Evolutionary conservation across 1,140 invertebrate genomes (phyloP).

Genomic region (Anastatus disparis): DNA sequence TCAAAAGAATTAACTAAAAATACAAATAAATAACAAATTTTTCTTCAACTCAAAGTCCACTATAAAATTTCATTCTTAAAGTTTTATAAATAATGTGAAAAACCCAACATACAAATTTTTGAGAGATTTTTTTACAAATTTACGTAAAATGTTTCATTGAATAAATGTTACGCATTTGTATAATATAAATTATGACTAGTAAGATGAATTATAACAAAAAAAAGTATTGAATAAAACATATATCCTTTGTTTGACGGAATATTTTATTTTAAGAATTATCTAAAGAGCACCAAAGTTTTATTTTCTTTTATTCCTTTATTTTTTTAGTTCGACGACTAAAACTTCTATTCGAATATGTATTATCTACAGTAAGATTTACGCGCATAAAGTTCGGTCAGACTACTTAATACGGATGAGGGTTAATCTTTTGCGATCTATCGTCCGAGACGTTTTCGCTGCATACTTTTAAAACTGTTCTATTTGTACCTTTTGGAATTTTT

Average conservation of each 20-base stretch:
- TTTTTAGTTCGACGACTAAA: conserved; percentile 33
- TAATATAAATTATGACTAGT: not conserved
- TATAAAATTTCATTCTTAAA: too few species aligned
- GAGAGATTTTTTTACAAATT: too few species aligned
- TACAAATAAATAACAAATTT: too few species aligned
- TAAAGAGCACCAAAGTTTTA: conserved; percentile 59
- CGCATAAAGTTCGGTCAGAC: conserved; percentile 28
- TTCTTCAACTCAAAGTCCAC: too few species aligned
- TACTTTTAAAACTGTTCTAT: not conserved
- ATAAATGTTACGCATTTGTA: too few species aligned
- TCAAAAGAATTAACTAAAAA: too few species aligned
- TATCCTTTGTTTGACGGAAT: conserved; percentile 13
- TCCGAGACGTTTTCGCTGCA: not conserved
- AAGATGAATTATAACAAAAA: not conserved
- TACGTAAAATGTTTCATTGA: too few species aligned
- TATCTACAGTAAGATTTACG: conserved; percentile 39
- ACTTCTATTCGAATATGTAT: conserved; percentile 30
- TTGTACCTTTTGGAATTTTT: conserved; percentile 30
- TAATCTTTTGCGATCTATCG: conserved; percentile 25
- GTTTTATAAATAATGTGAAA: too few species aligned
- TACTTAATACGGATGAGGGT: conserved; percentile 19
- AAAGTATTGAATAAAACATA: conserved; percentile 27
- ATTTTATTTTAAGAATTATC: conserved; percentile 46
- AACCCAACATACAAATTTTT: too few species aligned
- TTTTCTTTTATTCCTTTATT: too few species aligned